Evolutionary conservation across 2,113 vertebrate genomes (phyloP), one percentile per base, ranked within the genome.

Genomic region (Tetrax tetrax): DNA sequence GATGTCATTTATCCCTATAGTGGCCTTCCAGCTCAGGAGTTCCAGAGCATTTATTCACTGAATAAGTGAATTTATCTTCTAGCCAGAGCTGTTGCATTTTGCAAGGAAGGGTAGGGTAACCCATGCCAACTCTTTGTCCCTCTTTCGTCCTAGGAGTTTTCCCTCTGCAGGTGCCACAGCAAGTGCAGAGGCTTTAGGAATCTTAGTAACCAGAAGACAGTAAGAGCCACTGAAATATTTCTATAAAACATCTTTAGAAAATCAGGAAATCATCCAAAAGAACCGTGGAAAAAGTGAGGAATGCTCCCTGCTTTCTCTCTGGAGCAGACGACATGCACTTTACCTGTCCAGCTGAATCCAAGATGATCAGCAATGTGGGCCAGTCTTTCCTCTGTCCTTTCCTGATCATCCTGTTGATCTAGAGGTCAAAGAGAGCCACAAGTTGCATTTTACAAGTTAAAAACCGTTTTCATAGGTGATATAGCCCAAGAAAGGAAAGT

Each of bases 271-370:
- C 7, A 60, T 45, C 35, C 54, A 63, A 76, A 69, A 82, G 18
- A 75, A 88, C n/a, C 9, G 65, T 0, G 10, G 38, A 51, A 53
- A 37, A 22, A 71, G 12, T 5, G 48, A 45, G 41, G 45, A 80
- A 35, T 10, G 9, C 10, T 74, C 16, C 51, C 9, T 37, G 72
- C 41, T 48, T 60, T 54, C 43, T n/a, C 15, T 83, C 59, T 14
- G 19, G 80, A 51, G 19, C 10, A 47, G 28, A 27, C 4, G 6
- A 22, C 1, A 0, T 28, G 74, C 17, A 12, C 78, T 83, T 97
- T 98, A 99, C 99, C 99, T 95, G 99, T 99, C 99, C 99, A 99
- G 96, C 99, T 99, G 98, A 99, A 99, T 97, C 99, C 99, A 89
- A 99, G 98, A 75, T 99, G 99, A 97, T 99, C 99, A 8, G 99